Percentiles rank a stretch among this genome's conserved stretches.
These are phyloP conservation scores for Yponomeuta sedellus DNA, from an alignment of 2,888 invertebrate genomes.

Conservation along the genomic window DNA sequence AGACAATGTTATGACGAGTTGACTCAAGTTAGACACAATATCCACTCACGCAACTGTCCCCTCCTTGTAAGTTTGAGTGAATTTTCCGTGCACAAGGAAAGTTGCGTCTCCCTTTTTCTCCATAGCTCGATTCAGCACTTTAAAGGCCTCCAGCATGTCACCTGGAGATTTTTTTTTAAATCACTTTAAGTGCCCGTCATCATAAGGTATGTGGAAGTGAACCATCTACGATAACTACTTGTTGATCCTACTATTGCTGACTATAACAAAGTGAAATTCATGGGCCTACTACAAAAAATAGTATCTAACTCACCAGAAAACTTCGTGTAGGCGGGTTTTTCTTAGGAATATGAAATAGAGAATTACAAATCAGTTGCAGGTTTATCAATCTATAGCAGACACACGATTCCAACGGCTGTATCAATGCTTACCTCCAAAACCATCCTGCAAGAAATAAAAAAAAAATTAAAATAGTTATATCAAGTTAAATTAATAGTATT, in stretches of 20 bases:
- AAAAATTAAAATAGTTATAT: no score
- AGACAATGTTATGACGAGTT: background rate
- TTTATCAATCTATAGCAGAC: background rate
- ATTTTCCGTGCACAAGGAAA: conserved; percentile 47
- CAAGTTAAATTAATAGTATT: background rate
- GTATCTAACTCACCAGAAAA: background rate
- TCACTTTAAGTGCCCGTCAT: no score
- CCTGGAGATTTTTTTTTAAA: conserved; percentile 29
- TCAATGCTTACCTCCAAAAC: background rate
- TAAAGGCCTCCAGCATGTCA: conserved; percentile 51
- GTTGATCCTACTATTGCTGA: no score
- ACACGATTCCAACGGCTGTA: background rate
- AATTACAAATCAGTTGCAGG: background rate
- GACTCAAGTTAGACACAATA: background rate
- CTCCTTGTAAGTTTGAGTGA: conserved; percentile 40
- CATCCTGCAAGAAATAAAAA: background rate
- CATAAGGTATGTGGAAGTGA: no score
- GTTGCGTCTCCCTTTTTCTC: conserved; percentile 38
- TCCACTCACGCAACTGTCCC: conserved; percentile 49
- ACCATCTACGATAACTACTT: no score
- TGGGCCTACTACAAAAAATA: no score
- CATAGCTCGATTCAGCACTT: conserved; percentile 48
- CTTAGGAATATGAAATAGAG: background rate
- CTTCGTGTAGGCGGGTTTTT: background rate
- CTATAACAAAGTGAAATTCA: no score